A percentile compares a stretch with the other conserved stretches of the same genome.
These are phyloP conservation scores for Gobionotothen gibberifrons DNA, from an alignment of 2,797 vertebrate genomes.

Conservation along the genomic window DNA sequence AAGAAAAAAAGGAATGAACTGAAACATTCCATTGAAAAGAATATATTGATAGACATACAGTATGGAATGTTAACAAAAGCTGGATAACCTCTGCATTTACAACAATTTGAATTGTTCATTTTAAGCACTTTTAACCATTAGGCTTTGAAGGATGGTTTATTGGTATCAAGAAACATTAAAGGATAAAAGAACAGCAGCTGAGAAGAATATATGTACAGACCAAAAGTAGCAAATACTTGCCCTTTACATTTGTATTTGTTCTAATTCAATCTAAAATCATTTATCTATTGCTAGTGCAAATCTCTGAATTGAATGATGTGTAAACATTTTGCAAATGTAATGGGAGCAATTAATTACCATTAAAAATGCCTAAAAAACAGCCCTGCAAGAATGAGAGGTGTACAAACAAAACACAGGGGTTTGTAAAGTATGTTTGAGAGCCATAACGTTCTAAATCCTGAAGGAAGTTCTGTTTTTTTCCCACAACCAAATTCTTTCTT, in stretches of 20 bases:
- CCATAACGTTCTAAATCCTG: no score
- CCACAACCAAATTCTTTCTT: not conserved
- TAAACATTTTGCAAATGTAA: not conserved
- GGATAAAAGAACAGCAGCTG: conserved; percentile 15
- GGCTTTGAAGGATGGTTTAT: not conserved
- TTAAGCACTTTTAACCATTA: not conserved
- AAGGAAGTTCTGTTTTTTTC: no score
- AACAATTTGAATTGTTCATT: not conserved
- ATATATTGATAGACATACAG: not conserved
- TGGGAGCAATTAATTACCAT: not conserved
- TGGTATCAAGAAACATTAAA: not conserved
- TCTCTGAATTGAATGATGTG: not conserved
- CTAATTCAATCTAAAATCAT: no score
- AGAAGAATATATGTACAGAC: not conserved
- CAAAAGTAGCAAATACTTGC: not conserved
- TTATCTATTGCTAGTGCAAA: not conserved
- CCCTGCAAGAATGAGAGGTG: not conserved
- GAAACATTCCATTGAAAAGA: not conserved
- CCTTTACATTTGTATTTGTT: conserved; percentile 13
- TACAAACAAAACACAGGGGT: no score
- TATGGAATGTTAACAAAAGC: not conserved
- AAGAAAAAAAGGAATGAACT: not conserved
- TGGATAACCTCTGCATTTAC: not conserved
- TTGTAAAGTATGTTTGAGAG: no score
- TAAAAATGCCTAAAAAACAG: not conserved